Evolutionary conservation across 2,888 invertebrate genomes (phyloP).

Genomic region (Diplazon laetatorius): DNA sequence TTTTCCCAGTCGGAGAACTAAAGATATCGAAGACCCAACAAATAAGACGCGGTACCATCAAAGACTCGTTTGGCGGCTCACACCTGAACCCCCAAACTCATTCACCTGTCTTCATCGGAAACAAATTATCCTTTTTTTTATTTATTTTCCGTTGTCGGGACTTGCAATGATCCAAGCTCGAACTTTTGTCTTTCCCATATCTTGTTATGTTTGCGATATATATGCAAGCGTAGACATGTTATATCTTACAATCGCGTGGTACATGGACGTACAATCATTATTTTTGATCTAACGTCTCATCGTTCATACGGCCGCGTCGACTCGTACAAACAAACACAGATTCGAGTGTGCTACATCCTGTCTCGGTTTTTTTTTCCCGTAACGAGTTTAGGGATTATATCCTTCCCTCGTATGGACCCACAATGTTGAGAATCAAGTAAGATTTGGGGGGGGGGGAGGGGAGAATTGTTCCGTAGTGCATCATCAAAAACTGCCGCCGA

Average conservation of each 20-base stretch:
- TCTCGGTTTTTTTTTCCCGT: slow-evolving; percentile 2
- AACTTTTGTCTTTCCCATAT: slow-evolving; percentile 52
- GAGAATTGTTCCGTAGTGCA: slow-evolving; percentile 18
- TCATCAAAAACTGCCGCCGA: slow-evolving; percentile 66
- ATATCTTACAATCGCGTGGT: slow-evolving; percentile 70
- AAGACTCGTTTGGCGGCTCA: slow-evolving; percentile 14
- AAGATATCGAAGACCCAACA: background rate
- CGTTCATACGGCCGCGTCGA: slow-evolving; percentile 63
- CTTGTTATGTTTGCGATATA: slow-evolving; percentile 67
- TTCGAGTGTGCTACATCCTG: slow-evolving; percentile 40
- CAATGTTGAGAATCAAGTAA: slow-evolving; percentile 50
- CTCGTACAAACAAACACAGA: slow-evolving; percentile 71
- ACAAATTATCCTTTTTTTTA: slow-evolving; percentile 14
- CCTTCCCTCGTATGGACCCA: background rate
- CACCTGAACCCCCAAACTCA: slow-evolving; percentile 30
- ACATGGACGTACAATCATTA: slow-evolving; percentile 67
- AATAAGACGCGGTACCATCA: slow-evolving; percentile 28
- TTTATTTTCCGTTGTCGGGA: slow-evolving; percentile 37
- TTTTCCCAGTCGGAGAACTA: too few relatives aligned
- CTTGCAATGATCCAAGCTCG: slow-evolving; percentile 70
- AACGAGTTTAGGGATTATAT: background rate
- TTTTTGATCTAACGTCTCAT: slow-evolving; percentile 49
- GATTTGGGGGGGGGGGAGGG: slow-evolving; percentile 55
- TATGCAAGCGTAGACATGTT: slow-evolving; percentile 6
- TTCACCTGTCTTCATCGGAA: slow-evolving; percentile 40